These are phyloP conservation scores for Cettia cetti DNA, from an alignment of 2,113 vertebrate species.

Conservation along the genomic window DNA sequence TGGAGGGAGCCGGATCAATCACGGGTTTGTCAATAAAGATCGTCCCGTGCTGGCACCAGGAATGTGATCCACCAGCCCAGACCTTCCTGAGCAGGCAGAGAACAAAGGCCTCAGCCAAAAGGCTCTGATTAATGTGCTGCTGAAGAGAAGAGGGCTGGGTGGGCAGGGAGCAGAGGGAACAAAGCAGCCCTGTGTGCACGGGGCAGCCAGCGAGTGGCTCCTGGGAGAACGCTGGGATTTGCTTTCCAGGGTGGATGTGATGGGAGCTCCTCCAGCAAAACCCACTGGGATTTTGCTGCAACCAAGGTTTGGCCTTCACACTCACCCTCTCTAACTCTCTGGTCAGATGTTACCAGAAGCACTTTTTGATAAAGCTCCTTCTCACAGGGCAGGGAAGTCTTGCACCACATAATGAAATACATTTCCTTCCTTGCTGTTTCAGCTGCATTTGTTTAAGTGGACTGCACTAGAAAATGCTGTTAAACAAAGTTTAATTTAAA, in stretches of 20 bases:
- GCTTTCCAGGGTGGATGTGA: neutral
- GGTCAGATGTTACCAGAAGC: neutral
- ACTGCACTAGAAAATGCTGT: neutral
- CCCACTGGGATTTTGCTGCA: neutral
- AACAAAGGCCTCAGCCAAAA: neutral
- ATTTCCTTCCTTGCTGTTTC: neutral
- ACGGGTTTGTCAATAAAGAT: neutral
- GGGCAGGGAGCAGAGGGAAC: neutral
- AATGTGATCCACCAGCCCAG: neutral
- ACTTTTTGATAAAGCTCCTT: neutral
- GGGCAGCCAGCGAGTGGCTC: neutral
- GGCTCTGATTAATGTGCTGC: neutral
- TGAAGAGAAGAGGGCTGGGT: neutral
- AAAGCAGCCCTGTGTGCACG: neutral
- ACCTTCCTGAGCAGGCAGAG: neutral
- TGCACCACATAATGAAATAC: rapidly evolving
- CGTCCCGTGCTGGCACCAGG: neutral
- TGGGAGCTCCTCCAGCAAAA: neutral
- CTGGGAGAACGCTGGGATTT: neutral
- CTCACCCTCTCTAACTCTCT: neutral
- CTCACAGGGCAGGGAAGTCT: neutral
- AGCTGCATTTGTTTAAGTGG: neutral
- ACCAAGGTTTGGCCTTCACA: neutral
- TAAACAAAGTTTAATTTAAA: neutral
- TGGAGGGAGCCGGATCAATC: neutral